Base-by-base conservation (phyloP, 2,888 invertebrate species). In the Drosophila niveifrons region DNA sequence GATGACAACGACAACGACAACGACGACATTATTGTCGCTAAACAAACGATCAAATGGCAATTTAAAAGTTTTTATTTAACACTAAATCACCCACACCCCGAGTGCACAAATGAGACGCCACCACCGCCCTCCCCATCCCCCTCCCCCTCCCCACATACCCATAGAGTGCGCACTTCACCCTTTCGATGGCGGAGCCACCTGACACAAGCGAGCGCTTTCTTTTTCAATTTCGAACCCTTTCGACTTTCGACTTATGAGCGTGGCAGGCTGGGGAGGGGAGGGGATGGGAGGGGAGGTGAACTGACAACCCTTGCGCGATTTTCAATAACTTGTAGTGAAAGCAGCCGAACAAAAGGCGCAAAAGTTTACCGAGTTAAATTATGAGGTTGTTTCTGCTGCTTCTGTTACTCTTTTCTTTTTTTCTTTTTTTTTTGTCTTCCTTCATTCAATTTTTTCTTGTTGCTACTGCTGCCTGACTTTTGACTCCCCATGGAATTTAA, bases 1-100 rank as follows among this genome's bases (percentile, higher is more conserved):
- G 58, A 67, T 48, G 56, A 75, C 77, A 58, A 71, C 69, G 64
- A 64, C 71, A 61, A 74, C 75, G 64, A 70, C 70, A 58, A 75
- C 77, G 79, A 77, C 81, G 78, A 80, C 85, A 90, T 91, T 91
- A 89, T 91, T 90, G 91, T 89, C 90, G 89, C 90, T 91, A 90
- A 90, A 91, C 90, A 91, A 91, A 91, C 90, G 90, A 91, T 91
- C 90, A 91, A 91, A 91, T 91, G 90, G 88, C 90, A 91, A 91
- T 91, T 91, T 90, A 90, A 89, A 90, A 90, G 87, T 87, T 88
- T 87, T 87, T 87, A 87, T 87, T 87, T 88, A 87, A 87, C 87
- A 87, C 88, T 87, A 87, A 87, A 87, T 87, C 88, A 87, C 86
- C 88, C 86, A 86, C 84, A 82, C 82, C 79, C 72, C 41, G n/a